Conservation (phyloP, 23 tunicate genomes). For the Halocynthia aurantium region DNA sequence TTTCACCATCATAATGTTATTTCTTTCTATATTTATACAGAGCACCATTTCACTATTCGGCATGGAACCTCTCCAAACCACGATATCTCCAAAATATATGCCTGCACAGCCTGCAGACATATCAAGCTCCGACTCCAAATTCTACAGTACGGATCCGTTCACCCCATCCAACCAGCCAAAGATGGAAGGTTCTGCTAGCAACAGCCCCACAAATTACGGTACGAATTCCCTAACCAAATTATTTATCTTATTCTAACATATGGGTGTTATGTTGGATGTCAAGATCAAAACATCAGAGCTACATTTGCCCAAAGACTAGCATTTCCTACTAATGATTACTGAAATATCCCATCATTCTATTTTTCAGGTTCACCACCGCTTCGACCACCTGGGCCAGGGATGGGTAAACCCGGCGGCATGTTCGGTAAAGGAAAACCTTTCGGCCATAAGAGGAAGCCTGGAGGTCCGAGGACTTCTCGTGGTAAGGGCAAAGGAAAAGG, state of each 20-base stretch:
- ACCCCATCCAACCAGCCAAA: constrained; percentile 1
- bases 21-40: too few species aligned
- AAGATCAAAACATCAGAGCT: too few species aligned
- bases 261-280: too few species aligned
- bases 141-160: neutral
- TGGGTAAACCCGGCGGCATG: constrained; percentile 80
- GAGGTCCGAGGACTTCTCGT: constrained; percentile 30
- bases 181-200: constrained; percentile 6
- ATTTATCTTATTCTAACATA: neutral
- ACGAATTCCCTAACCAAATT: constrained; percentile 10
- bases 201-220: constrained; percentile 18
- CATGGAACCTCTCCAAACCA: neutral
- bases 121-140: too few species aligned
- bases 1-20: too few species aligned
- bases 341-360: neutral
- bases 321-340: too few species aligned
- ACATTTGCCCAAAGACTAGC: too few species aligned
- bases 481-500: constrained; percentile 39
- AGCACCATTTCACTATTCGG: constrained; percentile 11
- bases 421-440: constrained; percentile 87
- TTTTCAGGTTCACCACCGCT: constrained; percentile 22
- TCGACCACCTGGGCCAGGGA: constrained; percentile 25
- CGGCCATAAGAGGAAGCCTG: constrained; percentile 46
- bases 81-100: too few species aligned
- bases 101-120: too few species aligned